Evolutionary conservation across 2,797 vertebrate genomes (phyloP).

Genomic region (Microtus obscurus): DNA sequence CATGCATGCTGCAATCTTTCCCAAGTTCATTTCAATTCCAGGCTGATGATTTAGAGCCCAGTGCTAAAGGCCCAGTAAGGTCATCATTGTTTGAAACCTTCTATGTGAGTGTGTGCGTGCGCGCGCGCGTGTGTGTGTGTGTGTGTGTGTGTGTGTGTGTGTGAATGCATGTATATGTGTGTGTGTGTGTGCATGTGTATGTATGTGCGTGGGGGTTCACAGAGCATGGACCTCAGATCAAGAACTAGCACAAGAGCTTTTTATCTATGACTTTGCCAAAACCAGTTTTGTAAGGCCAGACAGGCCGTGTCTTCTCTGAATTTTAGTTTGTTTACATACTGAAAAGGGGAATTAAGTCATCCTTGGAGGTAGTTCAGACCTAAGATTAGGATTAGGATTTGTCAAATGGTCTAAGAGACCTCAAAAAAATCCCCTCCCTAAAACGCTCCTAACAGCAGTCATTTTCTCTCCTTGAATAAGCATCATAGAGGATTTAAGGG

Average conservation of each 20-base stretch:
- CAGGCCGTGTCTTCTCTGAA: not conserved
- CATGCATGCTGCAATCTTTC: not conserved
- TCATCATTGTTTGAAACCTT: not conserved
- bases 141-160: not conserved
- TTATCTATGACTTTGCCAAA: not conserved
- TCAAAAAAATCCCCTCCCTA: not conserved
- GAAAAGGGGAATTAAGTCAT: constrained; percentile 21
- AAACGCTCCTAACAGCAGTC: not conserved
- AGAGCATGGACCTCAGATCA: not conserved
- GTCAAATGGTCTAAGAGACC: not conserved
- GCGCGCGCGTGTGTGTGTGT: too few species aligned
- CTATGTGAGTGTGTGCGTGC: not conserved
- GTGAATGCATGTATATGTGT: too few species aligned
- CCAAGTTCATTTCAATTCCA: not conserved
- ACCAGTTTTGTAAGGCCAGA: not conserved
- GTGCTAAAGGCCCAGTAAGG: not conserved
- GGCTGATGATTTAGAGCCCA: not conserved
- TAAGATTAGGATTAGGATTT: constrained; percentile 42
- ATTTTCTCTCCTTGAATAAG: not conserved
- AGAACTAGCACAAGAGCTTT: not conserved
- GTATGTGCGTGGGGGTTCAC: not conserved
- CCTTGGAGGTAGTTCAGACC: not conserved
- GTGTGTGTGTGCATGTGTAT: too few species aligned
- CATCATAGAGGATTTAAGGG: not conserved
- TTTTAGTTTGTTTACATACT: not conserved